phyloP scores from a whole-genome alignment of 2,113 vertebrate genomes.

The Perognathus longimembris region DNA sequence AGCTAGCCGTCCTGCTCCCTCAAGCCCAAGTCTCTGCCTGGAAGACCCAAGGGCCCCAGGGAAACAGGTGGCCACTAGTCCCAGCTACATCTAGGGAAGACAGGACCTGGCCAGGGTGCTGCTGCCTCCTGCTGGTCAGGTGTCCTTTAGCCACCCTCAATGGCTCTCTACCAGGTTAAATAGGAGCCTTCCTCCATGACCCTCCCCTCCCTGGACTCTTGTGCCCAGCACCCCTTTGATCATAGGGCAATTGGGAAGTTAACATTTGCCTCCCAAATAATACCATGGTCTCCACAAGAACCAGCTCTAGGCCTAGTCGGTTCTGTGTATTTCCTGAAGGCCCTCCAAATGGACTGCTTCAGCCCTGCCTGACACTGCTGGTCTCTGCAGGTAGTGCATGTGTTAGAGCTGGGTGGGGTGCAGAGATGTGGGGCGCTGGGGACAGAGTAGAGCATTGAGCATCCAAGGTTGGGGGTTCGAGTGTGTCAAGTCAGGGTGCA shows the following conservation, averaged over 20 bases:
- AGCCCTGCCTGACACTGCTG: background rate
- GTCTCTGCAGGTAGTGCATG: background rate
- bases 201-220: background rate
- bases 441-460: background rate
- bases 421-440: background rate
- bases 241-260: background rate
- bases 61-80: too few relatives aligned
- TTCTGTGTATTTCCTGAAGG: background rate
- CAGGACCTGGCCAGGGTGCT: background rate
- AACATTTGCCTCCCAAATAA: background rate
- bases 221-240: background rate
- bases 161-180: background rate
- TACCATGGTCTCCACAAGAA: background rate
- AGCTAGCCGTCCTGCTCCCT: background rate
- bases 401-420: background rate
- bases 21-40: background rate
- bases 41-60: background rate
- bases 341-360: background rate
- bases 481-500: background rate
- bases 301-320: background rate
- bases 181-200: background rate
- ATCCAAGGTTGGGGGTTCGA: background rate
- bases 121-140: background rate
- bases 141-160: background rate
- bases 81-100: background rate